phyloP scores from a whole-genome alignment of 2,113 vertebrate species.

The Mustela lutreola region DNA sequence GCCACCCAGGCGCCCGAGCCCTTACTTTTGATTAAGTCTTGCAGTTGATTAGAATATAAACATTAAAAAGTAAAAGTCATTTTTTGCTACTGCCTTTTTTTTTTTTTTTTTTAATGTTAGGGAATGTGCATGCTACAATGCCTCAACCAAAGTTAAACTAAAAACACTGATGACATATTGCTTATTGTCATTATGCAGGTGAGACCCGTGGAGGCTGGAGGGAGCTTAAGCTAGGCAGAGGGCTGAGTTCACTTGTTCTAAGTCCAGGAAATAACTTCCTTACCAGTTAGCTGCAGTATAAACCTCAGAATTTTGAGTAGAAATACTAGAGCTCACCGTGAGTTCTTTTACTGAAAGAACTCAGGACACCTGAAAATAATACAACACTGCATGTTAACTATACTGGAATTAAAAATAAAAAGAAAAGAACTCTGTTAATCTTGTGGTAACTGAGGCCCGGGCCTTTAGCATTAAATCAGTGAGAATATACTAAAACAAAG shows the following conservation, averaged over 20 bases:
- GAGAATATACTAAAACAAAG: slow-evolving; percentile 8
- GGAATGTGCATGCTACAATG: not conserved
- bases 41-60: slow-evolving; percentile 33
- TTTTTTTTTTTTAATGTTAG: not conserved
- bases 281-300: not conserved
- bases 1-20: not conserved
- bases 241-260: not conserved
- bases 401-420: not conserved
- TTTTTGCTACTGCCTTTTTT: not conserved
- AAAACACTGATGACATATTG: not conserved
- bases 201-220: not conserved
- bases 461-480: not conserved
- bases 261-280: not conserved
- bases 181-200: not conserved
- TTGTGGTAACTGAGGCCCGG: not conserved
- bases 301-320: not conserved
- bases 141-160: slow-evolving; percentile 24
- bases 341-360: not conserved
- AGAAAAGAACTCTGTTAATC: not conserved
- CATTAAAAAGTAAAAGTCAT: not conserved
- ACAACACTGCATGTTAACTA: not conserved
- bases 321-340: not conserved
- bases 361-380: not conserved
- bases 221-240: not conserved
- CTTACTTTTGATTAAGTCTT: slow-evolving; percentile 5